phyloP scores from a whole-genome alignment of 2,888 invertebrate genomes.

The Sphaeridia pumilis region DNA sequence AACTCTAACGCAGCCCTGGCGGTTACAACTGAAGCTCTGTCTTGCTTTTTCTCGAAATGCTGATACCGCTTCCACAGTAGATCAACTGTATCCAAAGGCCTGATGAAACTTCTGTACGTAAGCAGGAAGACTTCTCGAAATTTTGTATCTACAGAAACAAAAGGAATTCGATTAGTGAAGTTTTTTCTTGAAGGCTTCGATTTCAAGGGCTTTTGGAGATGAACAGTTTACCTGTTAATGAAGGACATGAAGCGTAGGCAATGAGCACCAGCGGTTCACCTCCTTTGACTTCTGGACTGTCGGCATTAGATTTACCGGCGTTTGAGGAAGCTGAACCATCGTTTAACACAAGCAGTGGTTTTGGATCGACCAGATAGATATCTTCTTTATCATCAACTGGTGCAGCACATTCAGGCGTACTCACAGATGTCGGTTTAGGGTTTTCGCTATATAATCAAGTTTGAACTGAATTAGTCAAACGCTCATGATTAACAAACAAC shows the following conservation, averaged over 20 bases:
- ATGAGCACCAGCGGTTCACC: slow-evolving; percentile 89
- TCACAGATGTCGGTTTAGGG: slow-evolving; percentile 3
- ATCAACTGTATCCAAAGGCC: slow-evolving; percentile 70
- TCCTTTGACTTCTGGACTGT: slow-evolving; percentile 83
- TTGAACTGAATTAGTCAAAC: too few species aligned
- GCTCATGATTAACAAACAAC: too few species aligned
- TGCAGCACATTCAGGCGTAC: slow-evolving; percentile 19
- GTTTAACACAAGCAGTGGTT: slow-evolving; percentile 26
- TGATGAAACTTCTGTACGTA: slow-evolving; percentile 91
- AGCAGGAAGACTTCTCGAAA: slow-evolving; percentile 97
- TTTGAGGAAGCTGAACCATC: slow-evolving; percentile 13
- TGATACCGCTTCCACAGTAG: slow-evolving; percentile 71
- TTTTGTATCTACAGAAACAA: slow-evolving; percentile 58
- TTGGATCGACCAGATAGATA: slow-evolving; percentile 28
- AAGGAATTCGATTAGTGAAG: too few species aligned
- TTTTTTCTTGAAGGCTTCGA: too few species aligned
- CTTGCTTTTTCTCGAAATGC: slow-evolving; percentile 45
- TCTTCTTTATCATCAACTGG: slow-evolving; percentile 24
- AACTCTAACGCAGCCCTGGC: slow-evolving; percentile 81
- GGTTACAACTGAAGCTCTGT: slow-evolving; percentile 40
- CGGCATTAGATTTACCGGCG: slow-evolving; percentile 38
- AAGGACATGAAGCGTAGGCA: slow-evolving; percentile 89
- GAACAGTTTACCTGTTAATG: slow-evolving; percentile 56
- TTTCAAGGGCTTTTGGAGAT: too few species aligned
- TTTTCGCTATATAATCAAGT: background rate